These are phyloP conservation scores for Armadillidium nasatum DNA, from an alignment of 1,140 invertebrate genomes.

Conservation along the genomic window DNA sequence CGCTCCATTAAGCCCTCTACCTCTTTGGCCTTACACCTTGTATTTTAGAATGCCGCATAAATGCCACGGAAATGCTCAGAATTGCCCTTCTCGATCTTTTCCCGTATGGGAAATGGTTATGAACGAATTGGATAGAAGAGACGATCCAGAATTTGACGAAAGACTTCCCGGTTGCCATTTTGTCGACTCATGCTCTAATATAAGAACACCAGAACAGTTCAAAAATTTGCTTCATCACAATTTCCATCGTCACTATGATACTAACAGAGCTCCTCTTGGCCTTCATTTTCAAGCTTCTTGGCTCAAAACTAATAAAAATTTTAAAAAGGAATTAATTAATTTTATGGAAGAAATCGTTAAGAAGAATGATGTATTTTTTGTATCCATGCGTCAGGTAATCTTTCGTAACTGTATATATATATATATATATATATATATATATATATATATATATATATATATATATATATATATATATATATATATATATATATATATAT, in stretches of 20 bases:
- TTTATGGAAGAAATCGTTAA: constrained; percentile 87
- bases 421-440: too few species aligned
- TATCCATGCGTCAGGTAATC: constrained; percentile 79
- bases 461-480: too few species aligned
- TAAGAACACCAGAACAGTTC: constrained; percentile 66
- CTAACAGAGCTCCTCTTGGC: constrained; percentile 87
- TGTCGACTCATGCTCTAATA: constrained; percentile 88
- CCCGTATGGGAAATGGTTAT: constrained; percentile 95
- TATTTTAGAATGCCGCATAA: constrained; percentile 93
- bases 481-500: too few species aligned
- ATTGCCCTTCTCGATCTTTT: constrained; percentile 81
- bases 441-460: too few species aligned
- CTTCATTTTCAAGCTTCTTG: constrained; percentile 92
- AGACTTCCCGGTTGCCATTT: constrained; percentile 82
- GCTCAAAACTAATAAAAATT: constrained; percentile 90
- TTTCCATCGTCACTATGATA: constrained; percentile 87
- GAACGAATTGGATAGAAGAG: constrained; percentile 86
- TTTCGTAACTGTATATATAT: too few species aligned
- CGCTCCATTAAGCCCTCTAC: constrained; percentile 76
- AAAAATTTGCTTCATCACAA: constrained; percentile 74
- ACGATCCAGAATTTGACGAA: constrained; percentile 85
- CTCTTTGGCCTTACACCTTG: constrained; percentile 92
- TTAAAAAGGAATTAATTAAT: constrained; percentile 82
- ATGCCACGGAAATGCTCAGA: constrained; percentile 87
- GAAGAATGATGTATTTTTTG: constrained; percentile 89